phyloP scores from a whole-genome alignment of 2,888 invertebrate genomes.

The Dynastes tityus region DNA sequence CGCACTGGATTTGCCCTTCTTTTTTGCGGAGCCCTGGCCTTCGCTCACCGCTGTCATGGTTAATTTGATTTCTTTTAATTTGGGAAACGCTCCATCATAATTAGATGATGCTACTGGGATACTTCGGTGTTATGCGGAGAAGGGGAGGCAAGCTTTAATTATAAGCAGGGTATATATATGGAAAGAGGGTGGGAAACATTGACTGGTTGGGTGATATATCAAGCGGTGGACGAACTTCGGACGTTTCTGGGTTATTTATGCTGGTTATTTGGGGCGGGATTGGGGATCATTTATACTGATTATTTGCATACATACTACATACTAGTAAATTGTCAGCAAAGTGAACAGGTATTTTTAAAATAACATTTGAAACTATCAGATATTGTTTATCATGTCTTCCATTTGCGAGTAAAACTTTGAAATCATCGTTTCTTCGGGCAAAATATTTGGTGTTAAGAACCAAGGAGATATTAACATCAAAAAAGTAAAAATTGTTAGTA shows the following conservation, averaged over 20 bases:
- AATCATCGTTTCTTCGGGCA: too few species aligned
- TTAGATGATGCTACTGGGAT: constrained; percentile 9
- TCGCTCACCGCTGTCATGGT: constrained; percentile 14
- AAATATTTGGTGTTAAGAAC: too few species aligned
- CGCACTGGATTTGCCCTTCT: neutral
- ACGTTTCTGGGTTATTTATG: neutral
- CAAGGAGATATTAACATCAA: too few species aligned
- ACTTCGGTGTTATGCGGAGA: neutral
- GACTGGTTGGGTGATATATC: neutral
- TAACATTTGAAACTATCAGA: too few species aligned
- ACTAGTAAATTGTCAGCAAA: too few species aligned
- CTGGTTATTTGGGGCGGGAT: too few species aligned
- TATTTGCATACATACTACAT: too few species aligned
- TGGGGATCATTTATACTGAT: too few species aligned
- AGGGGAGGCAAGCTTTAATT: neutral
- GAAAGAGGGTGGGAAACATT: neutral
- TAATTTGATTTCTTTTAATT: constrained; percentile 39
- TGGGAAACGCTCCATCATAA: constrained; percentile 28
- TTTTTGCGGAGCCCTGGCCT: neutral
- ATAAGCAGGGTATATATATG: neutral
- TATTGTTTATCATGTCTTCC: too few species aligned
- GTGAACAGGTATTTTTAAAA: too few species aligned
- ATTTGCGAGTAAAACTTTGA: too few species aligned
- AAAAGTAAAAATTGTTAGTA: too few species aligned
- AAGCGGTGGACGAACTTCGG: neutral